Conservation (phyloP, 2,113 vertebrate species). For the Melanostigma gelatinosum region DNA sequence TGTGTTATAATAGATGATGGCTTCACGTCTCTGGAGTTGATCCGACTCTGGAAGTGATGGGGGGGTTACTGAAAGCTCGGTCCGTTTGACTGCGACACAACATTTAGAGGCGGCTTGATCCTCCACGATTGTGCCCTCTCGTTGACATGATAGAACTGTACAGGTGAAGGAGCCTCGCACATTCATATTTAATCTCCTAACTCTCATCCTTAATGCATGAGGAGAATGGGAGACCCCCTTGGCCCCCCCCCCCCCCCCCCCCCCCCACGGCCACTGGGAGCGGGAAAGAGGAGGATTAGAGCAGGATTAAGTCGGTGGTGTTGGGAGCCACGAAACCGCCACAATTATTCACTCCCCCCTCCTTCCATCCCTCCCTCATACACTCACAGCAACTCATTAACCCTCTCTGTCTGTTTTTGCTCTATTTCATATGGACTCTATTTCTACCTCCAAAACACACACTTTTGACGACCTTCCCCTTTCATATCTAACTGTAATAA, state of each 20-base stretch:
- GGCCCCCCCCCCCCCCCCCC: neutral
- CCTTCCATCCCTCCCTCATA: neutral
- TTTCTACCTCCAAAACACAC: constrained; percentile 11
- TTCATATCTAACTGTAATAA: neutral
- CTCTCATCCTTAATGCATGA: constrained; percentile 78
- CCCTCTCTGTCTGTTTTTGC: neutral
- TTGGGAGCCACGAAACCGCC: constrained; percentile 54
- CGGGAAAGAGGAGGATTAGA: constrained; percentile 63
- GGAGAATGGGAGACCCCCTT: constrained; percentile 54
- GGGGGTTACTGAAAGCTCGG: neutral
- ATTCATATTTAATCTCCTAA: constrained; percentile 77
- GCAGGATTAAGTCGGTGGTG: constrained; percentile 64
- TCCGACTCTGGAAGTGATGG: constrained; percentile 9
- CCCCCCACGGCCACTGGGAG: constrained; percentile 26
- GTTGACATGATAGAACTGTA: constrained; percentile 71
- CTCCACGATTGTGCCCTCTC: constrained; percentile 17
- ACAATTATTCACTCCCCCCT: constrained; percentile 45
- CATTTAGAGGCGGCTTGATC: constrained; percentile 12
- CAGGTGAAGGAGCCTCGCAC: constrained; percentile 64
- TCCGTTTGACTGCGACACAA: constrained; percentile 1
- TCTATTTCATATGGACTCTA: constrained; percentile 1
- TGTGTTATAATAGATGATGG: neutral
- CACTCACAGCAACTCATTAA: neutral
- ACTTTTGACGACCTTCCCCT: neutral
- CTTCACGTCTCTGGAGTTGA: neutral